Percentiles rank a stretch among this genome's conserved stretches.
phyloP scores from a whole-genome alignment of 2,113 vertebrate species.

The Myiagra hebetior region DNA sequence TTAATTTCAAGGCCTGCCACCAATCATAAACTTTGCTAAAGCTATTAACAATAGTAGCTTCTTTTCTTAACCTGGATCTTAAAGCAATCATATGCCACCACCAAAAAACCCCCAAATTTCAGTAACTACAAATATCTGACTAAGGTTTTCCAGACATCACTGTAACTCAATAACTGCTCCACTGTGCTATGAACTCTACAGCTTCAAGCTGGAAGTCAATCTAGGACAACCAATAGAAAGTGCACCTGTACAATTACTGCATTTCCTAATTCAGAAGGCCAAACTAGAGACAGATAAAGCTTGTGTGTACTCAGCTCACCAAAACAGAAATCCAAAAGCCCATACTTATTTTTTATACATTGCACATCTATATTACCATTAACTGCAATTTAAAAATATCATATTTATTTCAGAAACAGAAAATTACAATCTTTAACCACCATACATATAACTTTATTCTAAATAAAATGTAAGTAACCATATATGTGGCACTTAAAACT shows the following conservation, averaged over 20 bases:
- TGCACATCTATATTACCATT: not conserved
- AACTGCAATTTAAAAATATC: conserved; percentile 11
- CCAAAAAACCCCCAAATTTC: not conserved
- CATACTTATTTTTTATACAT: not conserved
- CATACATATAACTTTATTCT: not conserved
- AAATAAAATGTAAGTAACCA: not conserved
- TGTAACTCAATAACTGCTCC: conserved; percentile 66
- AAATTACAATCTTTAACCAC: not conserved
- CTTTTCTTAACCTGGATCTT: not conserved
- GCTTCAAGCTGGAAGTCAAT: conserved; percentile 73
- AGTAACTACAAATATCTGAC: conserved; percentile 32
- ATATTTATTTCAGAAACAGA: not conserved
- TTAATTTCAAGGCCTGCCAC: conserved; percentile 11
- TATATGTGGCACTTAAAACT: not conserved
- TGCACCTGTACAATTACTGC: conserved; percentile 73
- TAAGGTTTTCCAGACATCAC: conserved; percentile 61
- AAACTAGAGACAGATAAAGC: conserved; percentile 45
- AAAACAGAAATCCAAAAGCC: conserved; percentile 4
- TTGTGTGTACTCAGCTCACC: conserved; percentile 36
- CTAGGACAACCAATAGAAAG: conserved; percentile 77
- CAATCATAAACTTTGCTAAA: not conserved
- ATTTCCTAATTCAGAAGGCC: conserved; percentile 70
- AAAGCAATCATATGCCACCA: conserved; percentile 17
- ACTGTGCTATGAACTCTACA: conserved; percentile 70
- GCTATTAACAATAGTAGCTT: not conserved